Evolutionary conservation across 2,888 invertebrate genomes (phyloP).

Genomic region (Rosalia funebris): DNA sequence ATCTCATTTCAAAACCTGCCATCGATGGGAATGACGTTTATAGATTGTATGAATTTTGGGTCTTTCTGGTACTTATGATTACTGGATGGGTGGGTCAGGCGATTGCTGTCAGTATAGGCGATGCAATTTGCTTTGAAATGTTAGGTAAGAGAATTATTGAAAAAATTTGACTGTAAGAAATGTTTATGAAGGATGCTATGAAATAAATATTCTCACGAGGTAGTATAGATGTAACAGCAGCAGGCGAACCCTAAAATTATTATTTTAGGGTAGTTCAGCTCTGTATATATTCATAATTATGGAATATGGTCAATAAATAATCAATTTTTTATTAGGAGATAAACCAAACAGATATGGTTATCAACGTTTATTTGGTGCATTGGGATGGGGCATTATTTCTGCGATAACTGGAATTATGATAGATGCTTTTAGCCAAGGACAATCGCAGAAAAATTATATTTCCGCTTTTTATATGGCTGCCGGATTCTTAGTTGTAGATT

Average conservation of each 20-base stretch:
- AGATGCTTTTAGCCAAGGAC: slow-evolving; percentile 76
- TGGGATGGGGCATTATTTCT: slow-evolving; percentile 86
- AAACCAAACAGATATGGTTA: slow-evolving; percentile 82
- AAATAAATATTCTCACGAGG: no score
- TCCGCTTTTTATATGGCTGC: slow-evolving; percentile 83
- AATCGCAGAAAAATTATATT: slow-evolving; percentile 76
- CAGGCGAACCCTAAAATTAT: no score
- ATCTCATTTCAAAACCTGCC: slow-evolving; percentile 62
- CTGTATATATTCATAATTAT: no score
- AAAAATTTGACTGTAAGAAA: background rate
- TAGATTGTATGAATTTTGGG: slow-evolving; percentile 76
- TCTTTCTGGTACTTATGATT: slow-evolving; percentile 80
- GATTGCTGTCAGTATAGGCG: slow-evolving; percentile 86
- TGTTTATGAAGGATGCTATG: no score
- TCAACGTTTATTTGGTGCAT: slow-evolving; percentile 88
- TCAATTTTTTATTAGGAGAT: no score
- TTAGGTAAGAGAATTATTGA: slow-evolving; percentile 77
- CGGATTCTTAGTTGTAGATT: slow-evolving; percentile 73
- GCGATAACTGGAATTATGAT: slow-evolving; percentile 81
- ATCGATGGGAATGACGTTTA: slow-evolving; percentile 61
- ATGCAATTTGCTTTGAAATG: slow-evolving; percentile 88
- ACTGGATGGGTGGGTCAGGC: slow-evolving; percentile 86
- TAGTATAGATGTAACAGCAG: no score
- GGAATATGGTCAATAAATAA: no score
- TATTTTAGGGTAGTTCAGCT: no score